phyloP scores from a whole-genome alignment of 1,140 invertebrate genomes.

The Stegodyphus dumicola region DNA sequence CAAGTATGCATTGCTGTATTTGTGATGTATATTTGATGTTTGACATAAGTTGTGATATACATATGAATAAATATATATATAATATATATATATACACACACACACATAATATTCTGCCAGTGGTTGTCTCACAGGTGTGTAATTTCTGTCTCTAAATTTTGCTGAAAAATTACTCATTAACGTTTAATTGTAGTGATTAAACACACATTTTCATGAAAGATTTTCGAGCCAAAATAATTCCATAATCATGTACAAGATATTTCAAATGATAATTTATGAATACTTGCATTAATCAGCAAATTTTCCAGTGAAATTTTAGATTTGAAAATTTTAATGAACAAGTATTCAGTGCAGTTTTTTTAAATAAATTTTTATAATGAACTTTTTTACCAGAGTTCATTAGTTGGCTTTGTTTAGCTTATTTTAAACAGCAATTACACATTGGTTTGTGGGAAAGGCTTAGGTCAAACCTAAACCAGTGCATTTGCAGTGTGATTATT shows the following conservation, averaged over 20 bases:
- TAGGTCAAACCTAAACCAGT: conserved; percentile 54
- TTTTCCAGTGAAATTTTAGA: too few species aligned
- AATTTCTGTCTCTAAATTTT: conserved; percentile 7
- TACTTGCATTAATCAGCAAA: too few species aligned
- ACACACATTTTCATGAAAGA: too few species aligned
- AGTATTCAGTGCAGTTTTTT: too few species aligned
- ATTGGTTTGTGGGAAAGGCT: conserved; percentile 34
- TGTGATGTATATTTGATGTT: conserved; percentile 61
- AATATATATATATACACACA: conserved; percentile 55
- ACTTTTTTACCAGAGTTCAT: too few species aligned
- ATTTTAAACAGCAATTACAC: conserved; percentile 14
- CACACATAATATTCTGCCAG: conserved; percentile 35
- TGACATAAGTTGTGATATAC: conserved; percentile 60
- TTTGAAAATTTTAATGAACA: too few species aligned
- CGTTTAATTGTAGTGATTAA: too few species aligned
- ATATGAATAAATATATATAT: conserved; percentile 52
- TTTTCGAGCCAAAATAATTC: too few species aligned
- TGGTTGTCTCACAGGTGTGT: conserved; percentile 36
- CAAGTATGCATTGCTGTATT: conserved; percentile 56
- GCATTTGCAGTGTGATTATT: conserved; percentile 59
- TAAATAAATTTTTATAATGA: too few species aligned
- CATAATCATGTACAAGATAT: too few species aligned
- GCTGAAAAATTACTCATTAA: too few species aligned
- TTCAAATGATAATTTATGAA: too few species aligned
- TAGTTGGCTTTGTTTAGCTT: neutral